Evolutionary conservation across 2,888 invertebrate genomes (phyloP), one percentile per base, ranked within the genome.

Genomic region (Nomada ruficornis): DNA sequence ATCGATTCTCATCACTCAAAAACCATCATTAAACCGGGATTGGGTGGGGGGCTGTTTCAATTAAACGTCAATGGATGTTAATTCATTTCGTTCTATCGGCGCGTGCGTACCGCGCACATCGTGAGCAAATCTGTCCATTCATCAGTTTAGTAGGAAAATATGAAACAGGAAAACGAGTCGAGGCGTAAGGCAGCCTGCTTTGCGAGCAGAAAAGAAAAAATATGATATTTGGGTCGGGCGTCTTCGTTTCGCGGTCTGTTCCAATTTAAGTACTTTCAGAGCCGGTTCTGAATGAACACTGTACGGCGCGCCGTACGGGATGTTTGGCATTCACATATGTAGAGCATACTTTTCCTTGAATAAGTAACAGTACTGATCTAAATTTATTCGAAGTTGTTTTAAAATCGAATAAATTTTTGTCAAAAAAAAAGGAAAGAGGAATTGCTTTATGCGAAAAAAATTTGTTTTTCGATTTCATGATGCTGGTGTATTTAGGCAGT

Each of bases 261-360:
- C 64, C 59, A 57, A 64, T 70, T 77, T 15, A 70, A 67, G 47
- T 57, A 62, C 57, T 60, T 42, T 57, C 13, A 26, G 54, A 81
- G 62, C 73, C 73, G 54, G 50, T 67, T 81, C 63, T 57, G 47
- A 74, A 74, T 59, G 52, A 36, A 13, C 54, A 29, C 36, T 18
- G 15, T 15, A 68, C 83, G 75, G 72, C 64, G 11, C 54, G 26
- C 36, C 13, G 15, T 15, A 64, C 83, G 75, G 75, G 64, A 75
- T 68, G 64, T 64, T 65, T 75, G 47, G 44, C 64, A 65, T 69
- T 59, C 55, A 60, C 57, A 73, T 67, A 81, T 77, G 67, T 83
- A n/a, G 81, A 81, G 47, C 81, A 74, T 13, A 59, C 67, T 54
- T 81, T 63, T 76, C 67, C 69, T 62, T 71, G 42, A 11, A 72